Conservation (phyloP, 2,113 vertebrate species). For the Cyprinodon tularosa region DNA sequence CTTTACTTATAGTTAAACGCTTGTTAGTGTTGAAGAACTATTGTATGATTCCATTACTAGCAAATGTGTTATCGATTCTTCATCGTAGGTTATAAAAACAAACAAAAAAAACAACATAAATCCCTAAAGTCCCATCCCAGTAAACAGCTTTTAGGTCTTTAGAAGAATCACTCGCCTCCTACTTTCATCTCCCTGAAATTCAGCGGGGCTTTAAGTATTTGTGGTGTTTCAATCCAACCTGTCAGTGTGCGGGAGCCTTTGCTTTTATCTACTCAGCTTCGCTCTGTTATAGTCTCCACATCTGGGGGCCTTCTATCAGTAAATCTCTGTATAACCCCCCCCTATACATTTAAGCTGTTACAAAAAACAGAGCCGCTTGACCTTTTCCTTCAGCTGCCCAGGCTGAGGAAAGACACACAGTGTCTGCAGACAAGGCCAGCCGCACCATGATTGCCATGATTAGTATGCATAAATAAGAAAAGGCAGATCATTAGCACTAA, state of each 20-base stretch:
- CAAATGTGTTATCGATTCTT: slow-evolving; percentile 10
- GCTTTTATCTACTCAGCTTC: slow-evolving; percentile 77
- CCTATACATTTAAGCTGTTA: slow-evolving; percentile 76
- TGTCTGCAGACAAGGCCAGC: slow-evolving; percentile 53
- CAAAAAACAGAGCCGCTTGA: slow-evolving; percentile 78
- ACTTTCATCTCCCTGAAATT: slow-evolving; percentile 67
- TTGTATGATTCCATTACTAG: slow-evolving; percentile 8
- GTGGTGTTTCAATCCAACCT: slow-evolving; percentile 77
- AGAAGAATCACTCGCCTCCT: slow-evolving; percentile 36
- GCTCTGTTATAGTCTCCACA: slow-evolving; percentile 70
- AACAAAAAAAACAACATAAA: slow-evolving; percentile 17
- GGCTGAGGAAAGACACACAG: slow-evolving; percentile 62
- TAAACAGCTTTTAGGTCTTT: slow-evolving; percentile 26
- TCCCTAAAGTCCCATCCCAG: slow-evolving; percentile 21
- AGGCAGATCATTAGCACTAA: slow-evolving; percentile 75
- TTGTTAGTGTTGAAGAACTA: not conserved
- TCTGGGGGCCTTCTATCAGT: slow-evolving; percentile 80
- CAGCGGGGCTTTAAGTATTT: slow-evolving; percentile 73
- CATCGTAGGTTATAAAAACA: slow-evolving; percentile 19
- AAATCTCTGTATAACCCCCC: slow-evolving; percentile 69
- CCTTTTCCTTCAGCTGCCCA: slow-evolving; percentile 72
- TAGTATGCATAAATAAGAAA: slow-evolving; percentile 77
- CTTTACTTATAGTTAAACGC: not conserved
- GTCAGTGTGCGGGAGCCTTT: slow-evolving; percentile 69
- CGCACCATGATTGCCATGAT: slow-evolving; percentile 65